Evolutionary conservation across 2,113 vertebrate genomes (phyloP).

Genomic region (Podiceps cristatus): DNA sequence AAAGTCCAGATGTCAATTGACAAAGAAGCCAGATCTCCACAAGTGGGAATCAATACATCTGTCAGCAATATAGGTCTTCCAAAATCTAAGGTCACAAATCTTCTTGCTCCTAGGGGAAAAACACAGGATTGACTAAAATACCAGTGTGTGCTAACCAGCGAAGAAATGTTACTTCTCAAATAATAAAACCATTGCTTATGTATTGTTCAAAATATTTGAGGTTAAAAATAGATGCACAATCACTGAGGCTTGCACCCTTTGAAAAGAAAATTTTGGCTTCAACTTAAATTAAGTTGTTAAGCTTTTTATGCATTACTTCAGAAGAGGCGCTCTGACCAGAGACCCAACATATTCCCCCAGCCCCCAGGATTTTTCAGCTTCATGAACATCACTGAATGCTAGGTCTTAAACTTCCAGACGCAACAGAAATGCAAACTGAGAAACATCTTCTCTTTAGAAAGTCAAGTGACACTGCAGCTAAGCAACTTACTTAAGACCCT

Average conservation of each 20-base stretch:
- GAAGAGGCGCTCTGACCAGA: not conserved
- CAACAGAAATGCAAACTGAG: not conserved
- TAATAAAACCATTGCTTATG: not conserved
- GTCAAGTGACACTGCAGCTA: not conserved
- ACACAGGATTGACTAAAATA: not conserved
- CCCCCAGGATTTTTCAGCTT: not conserved
- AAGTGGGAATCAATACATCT: slow-evolving; percentile 95
- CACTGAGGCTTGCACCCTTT: not conserved
- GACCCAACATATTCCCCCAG: not conserved
- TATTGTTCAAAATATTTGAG: not conserved
- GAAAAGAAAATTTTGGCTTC: not conserved
- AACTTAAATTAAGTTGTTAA: not conserved
- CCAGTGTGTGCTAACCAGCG: not conserved
- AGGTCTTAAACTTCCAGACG: not conserved
- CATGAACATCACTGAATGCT: not conserved
- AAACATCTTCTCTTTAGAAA: not conserved
- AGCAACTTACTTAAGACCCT: not conserved
- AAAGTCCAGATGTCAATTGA: slow-evolving; percentile 99
- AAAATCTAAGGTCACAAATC: slow-evolving; percentile 97
- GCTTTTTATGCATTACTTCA: not conserved
- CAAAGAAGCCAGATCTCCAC: slow-evolving; percentile 94
- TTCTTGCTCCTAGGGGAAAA: slow-evolving; percentile 86
- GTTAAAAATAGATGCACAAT: not conserved
- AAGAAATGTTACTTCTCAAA: not conserved
- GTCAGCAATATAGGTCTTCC: slow-evolving; percentile 94